Base-by-base conservation (phyloP, 2,888 invertebrate species). In the Dysmachus trigonus region DNA sequence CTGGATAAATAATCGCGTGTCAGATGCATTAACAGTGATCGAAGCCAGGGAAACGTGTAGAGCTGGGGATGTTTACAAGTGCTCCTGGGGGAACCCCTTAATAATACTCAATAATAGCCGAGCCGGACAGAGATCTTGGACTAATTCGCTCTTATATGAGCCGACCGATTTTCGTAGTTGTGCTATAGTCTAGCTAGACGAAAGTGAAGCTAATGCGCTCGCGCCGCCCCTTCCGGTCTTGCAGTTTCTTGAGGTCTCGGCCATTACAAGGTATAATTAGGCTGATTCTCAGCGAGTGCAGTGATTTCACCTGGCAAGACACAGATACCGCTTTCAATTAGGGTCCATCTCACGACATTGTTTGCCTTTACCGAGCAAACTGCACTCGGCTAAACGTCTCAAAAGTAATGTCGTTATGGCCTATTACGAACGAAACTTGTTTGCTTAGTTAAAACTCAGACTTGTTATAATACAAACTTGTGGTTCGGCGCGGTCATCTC, bases 341-440 rank as follows among this genome's bases (percentile, higher is more conserved):
- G 30, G 30, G 47, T 22, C 41, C 77, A 77, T 77, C 51, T 41
- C 27, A 6, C 10, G 30, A 47, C 47, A 77, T 77, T 77, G 77
- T 77, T 77, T 77, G 47, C 41, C 47, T 41, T 41, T n/a, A 4
- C n/a, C 27, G 41, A 27, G 77, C 41, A 51, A 77, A 35, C 22
- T 77, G 77, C 77, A 38, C 33, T 35, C 76, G 22, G 10, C n/a
- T 76, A 47, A 62, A 77, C 22, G 27, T 77, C 13, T 41, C 38
- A 47, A 77, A 77, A 47, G 77, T 77, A 47, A 51, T 77, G 41
- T 77, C 47, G 41, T 77, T 77, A 77, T 41, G 77, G 47, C 15
- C 35, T 77, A 51, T 77, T 77, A 77, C 41, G 27, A 6, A 13
- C 47, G 35, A 77, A 77, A 77, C 77, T 77, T 77, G 76, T 77